Percentiles rank a stretch among this genome's conserved stretches.
phyloP scores from a whole-genome alignment of 2,888 invertebrate species.

The Drosophila acutilabella region DNA sequence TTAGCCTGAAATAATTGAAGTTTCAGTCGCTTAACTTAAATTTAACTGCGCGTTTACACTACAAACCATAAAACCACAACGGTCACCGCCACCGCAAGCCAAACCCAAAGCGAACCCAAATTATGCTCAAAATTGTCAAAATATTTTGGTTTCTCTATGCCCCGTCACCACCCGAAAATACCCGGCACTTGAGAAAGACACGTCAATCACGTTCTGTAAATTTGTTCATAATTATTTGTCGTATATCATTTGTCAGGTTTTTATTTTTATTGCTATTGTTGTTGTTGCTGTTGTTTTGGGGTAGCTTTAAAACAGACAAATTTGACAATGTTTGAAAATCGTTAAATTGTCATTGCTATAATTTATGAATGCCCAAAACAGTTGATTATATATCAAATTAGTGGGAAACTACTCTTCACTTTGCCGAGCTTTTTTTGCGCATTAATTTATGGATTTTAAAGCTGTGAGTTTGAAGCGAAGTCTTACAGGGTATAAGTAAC shows the following conservation, averaged over 20 bases:
- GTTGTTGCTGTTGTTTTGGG: slow-evolving; percentile 2
- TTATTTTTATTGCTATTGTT: background rate
- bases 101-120: slow-evolving; percentile 26
- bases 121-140: slow-evolving; percentile 47
- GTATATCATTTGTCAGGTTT: slow-evolving; percentile 47
- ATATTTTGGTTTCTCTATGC: slow-evolving; percentile 29
- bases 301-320: slow-evolving; percentile 19
- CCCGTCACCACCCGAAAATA: background rate
- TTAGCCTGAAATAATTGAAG: slow-evolving; percentile 41
- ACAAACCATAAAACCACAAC: slow-evolving; percentile 1
- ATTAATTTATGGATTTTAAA: slow-evolving; percentile 11
- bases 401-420: slow-evolving; percentile 2
- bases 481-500: no score
- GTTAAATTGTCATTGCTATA: slow-evolving; percentile 11
- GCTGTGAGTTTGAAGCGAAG: background rate
- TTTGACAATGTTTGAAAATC: slow-evolving; percentile 27
- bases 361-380: slow-evolving; percentile 20
- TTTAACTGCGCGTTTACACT: slow-evolving; percentile 26
- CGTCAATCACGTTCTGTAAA: slow-evolving; percentile 61
- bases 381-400: slow-evolving; percentile 22
- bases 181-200: slow-evolving; percentile 3
- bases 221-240: slow-evolving; percentile 53
- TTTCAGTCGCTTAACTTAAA: slow-evolving; percentile 24
- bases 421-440: slow-evolving; percentile 12
- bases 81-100: background rate